Conservation (phyloP, 2,888 invertebrate species). For the Panopea generosa region DNA sequence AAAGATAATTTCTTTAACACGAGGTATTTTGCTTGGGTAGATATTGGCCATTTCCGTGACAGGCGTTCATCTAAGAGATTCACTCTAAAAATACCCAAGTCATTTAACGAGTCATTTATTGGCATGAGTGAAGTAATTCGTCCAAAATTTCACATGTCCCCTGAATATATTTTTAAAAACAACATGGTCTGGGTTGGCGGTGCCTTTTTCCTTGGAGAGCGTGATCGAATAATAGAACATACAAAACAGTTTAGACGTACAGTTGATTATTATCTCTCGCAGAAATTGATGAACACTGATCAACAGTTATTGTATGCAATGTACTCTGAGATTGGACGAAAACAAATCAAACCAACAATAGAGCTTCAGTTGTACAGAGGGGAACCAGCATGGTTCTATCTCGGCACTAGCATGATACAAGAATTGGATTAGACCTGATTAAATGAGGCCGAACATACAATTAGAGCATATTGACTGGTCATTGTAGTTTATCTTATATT, state of each 20-base stretch:
- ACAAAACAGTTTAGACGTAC: conserved; percentile 44
- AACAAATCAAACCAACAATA: conserved; percentile 39
- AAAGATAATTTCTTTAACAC: conserved; percentile 52
- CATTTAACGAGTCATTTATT: conserved; percentile 39
- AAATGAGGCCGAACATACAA: neutral
- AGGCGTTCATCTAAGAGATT: conserved; percentile 40
- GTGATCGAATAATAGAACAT: conserved; percentile 30
- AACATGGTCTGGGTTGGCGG: conserved; percentile 65
- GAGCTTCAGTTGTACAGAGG: conserved; percentile 45
- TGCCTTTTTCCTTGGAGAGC: conserved; percentile 50
- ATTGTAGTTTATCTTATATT: too few relatives aligned
- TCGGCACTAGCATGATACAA: conserved; percentile 26
- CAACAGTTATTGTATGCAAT: conserved; percentile 58
- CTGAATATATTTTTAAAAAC: conserved; percentile 46
- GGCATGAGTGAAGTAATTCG: conserved; percentile 26
- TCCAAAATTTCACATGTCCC: conserved; percentile 9
- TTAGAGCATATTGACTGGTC: neutral
- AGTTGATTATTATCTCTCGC: conserved; percentile 45
- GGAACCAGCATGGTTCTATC: conserved; percentile 46
- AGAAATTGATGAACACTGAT: conserved; percentile 52
- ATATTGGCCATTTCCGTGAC: conserved; percentile 70
- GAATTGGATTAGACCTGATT: neutral
- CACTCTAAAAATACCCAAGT: conserved; percentile 23
- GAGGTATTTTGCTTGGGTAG: conserved; percentile 70
- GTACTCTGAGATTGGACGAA: conserved; percentile 37